Base-by-base conservation (phyloP, 2,888 invertebrate genomes). In the Synergus japonicus region DNA sequence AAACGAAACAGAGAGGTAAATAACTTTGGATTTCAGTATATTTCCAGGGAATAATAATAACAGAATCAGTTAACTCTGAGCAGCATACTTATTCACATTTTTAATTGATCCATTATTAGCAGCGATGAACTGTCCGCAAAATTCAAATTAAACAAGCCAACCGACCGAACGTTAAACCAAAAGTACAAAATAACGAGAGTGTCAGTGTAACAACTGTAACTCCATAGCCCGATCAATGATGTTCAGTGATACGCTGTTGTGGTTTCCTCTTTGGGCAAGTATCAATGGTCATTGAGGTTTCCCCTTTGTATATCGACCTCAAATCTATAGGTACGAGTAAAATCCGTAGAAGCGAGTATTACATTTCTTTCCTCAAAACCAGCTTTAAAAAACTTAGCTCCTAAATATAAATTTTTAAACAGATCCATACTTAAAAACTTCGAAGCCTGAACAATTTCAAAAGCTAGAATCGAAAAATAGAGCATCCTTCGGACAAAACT, bases 261-360 rank as follows among this genome's bases (percentile, higher is more conserved):
- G 73, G 73, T 73, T 73, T 73, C 73, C 73, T 73, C 73, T 73
- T 73, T 49, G 73, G 73, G 41, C 37, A 41, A 37, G 54, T 73
- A 73, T 73, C 73, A 73, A 73, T 73, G 73, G 54, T 41, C 73
- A 73, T 73, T 73, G 73, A n/a, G 54, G 73, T 73, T 73, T 73
- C 73, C 73, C 18, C 73, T 73, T 73, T 73, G 49, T 54, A 73
- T 73, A 73, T 73, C 54, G 54, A n/a, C 41, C 54, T 73, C 73
- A 73, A 73, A 73, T 73, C 73, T 73, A n/a, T 49, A 73, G 54
- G 12, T 41, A 58, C 54, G 5, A 54, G 37, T 49, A 18, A 41
- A 69, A 73, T 37, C 37, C 8, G 54, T 54, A 41, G 8, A 37
- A 73, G 73, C 54, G 73, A 73, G 37, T 73, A 37, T 12, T 73